These are phyloP conservation scores for Sesia bembeciformis DNA, from an alignment of 2,888 invertebrate species.

Conservation along the genomic window DNA sequence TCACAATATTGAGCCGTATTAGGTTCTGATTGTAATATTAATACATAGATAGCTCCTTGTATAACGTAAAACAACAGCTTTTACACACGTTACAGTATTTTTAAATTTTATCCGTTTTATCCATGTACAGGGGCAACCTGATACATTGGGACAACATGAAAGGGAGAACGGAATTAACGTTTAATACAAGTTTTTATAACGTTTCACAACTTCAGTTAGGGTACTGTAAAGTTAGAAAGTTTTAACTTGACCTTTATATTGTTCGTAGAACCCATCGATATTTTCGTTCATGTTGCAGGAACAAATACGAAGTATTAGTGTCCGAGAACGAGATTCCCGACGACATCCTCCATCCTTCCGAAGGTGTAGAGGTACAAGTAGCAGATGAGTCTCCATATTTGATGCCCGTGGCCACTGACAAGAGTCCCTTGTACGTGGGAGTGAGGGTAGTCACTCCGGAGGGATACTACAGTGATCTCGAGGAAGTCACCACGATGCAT, in stretches of 20 bases:
- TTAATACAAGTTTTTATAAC: too few species aligned
- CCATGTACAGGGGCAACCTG: too few species aligned
- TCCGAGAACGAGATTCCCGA: constrained; percentile 67
- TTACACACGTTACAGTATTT: too few species aligned
- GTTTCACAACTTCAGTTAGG: not conserved
- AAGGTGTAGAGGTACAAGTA: constrained; percentile 40
- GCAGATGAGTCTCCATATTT: constrained; percentile 71
- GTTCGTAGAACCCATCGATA: not conserved
- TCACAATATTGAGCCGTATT: too few species aligned
- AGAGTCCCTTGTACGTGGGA: constrained; percentile 76
- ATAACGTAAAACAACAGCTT: too few species aligned
- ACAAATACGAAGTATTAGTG: constrained; percentile 78
- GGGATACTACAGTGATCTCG: constrained; percentile 77
- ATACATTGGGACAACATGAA: too few species aligned
- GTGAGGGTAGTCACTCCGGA: constrained; percentile 75
- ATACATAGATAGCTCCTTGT: too few species aligned
- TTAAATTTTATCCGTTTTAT: too few species aligned
- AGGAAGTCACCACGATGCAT: constrained; percentile 67
- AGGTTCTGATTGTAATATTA: too few species aligned
- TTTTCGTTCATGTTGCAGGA: constrained; percentile 18
- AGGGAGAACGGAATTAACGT: too few species aligned
- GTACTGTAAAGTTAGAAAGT: too few species aligned
- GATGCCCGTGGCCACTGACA: constrained; percentile 48
- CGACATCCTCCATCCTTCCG: constrained; percentile 46
- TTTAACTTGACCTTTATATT: constrained; percentile 10